phyloP scores from a whole-genome alignment of 2,113 vertebrate genomes.

The Anthoscopus minutus region DNA sequence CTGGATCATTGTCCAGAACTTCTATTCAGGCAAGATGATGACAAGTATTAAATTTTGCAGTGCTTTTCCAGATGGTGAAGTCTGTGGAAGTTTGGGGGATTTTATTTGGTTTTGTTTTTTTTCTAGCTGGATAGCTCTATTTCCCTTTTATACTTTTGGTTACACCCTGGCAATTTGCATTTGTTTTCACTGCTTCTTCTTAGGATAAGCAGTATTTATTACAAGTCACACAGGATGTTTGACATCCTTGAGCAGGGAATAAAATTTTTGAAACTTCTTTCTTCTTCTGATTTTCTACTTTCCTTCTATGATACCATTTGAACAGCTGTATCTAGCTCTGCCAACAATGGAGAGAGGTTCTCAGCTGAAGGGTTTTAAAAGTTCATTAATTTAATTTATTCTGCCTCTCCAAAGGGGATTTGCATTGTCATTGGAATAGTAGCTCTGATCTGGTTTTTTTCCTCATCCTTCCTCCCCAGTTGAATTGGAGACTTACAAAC shows the following conservation, averaged over 20 bases:
- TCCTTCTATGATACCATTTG: background rate
- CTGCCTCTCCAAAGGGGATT: background rate
- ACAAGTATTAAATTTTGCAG: background rate
- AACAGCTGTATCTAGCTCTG: slow-evolving; percentile 16
- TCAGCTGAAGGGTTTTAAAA: slow-evolving; percentile 20
- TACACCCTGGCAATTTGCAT: background rate
- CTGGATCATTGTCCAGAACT: background rate
- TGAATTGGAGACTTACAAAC: background rate
- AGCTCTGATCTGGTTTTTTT: background rate
- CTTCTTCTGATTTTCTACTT: background rate
- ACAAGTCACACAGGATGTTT: background rate
- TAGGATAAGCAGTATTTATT: background rate
- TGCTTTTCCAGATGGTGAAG: background rate
- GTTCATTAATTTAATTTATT: slow-evolving; percentile 35
- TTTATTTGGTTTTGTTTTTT: background rate
- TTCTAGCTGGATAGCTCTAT: background rate
- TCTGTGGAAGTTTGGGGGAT: background rate
- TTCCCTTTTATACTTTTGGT: background rate
- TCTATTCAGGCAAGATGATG: background rate
- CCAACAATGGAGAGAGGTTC: background rate
- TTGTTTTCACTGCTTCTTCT: background rate
- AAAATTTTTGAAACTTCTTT: background rate
- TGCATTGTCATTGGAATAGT: background rate
- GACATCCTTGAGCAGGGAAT: background rate
- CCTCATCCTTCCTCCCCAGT: background rate